Percentiles rank a stretch among this genome's conserved stretches.
Conservation (phyloP, 2,888 invertebrate species). For the Cantharis lateralis region DNA sequence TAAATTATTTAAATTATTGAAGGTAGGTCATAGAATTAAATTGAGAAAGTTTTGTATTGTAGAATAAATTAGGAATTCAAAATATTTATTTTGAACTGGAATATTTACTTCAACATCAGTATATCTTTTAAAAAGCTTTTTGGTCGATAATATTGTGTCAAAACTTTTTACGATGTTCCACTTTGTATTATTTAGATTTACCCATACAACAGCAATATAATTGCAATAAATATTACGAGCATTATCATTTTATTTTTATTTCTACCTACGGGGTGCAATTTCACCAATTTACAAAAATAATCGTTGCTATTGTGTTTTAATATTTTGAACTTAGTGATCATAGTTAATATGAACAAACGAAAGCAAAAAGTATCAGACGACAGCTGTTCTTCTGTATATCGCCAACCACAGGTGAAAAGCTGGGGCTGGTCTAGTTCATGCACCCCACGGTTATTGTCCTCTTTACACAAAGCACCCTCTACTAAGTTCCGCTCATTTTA, state of each 20-base stretch:
- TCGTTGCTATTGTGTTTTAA: neutral
- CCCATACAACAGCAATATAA: neutral
- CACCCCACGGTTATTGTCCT: slow-evolving; percentile 45
- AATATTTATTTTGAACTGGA: neutral
- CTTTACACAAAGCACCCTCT: slow-evolving; percentile 40
- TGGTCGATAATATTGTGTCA: neutral
- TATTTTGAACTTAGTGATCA: neutral
- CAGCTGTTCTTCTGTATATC: slow-evolving; percentile 43
- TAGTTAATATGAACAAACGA: slow-evolving; percentile 14
- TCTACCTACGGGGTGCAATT: neutral
- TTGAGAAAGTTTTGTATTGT: neutral
- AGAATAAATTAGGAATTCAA: neutral
- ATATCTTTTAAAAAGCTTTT: neutral
- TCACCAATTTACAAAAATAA: neutral
- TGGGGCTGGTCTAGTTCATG: slow-evolving; percentile 41
- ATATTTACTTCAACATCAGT: neutral
- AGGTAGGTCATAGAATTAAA: neutral
- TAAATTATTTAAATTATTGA: neutral
- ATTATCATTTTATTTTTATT: neutral
- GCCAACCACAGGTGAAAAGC: slow-evolving; percentile 43
- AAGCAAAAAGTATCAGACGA: slow-evolving; percentile 41
- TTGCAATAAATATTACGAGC: neutral
- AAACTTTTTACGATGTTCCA: neutral
- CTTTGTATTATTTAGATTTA: neutral
- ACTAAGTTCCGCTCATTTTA: slow-evolving; percentile 30